Base-by-base conservation (phyloP, 2,888 invertebrate species). In the Spisula subtruncata region DNA sequence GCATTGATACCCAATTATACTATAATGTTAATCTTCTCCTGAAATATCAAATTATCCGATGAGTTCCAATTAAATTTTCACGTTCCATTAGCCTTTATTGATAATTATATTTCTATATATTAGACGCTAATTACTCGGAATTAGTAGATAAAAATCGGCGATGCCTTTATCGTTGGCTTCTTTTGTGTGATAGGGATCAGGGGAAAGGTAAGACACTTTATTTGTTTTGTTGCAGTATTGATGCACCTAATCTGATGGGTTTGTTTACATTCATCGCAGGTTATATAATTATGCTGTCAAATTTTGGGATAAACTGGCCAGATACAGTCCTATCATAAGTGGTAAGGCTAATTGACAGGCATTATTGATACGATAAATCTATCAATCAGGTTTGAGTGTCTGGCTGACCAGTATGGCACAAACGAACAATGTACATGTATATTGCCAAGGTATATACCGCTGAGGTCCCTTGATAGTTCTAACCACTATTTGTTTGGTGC, bases 41-140 rank as follows among this genome's bases (percentile, higher is more conserved):
- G 16, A 75, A 35, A 32, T 32, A 75, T 75, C 75, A 75, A 75
- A 75, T 85, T 79, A 29, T 51, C 14, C 46, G 60, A 35, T n/a
- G 46, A 46, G 83, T 80, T 56, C 83, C 83, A 79, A 83, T 83
- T 87, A 79, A 54, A 81, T 66, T n/a, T 83, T 86, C 86, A 89
- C 66, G 84, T 79, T 75, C 83, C 83, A 89, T 89, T 89, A 86
- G 84, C 86, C 86, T 29, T 46, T 46, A 56, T 83, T 80, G 84
- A 83, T 89, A 89, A 89, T 89, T 84, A 86, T 83, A 83, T 51
- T 80, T 32, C 81, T 51, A 80, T 51, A 81, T 81, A 75, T 79
- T 75, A 48, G 60, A 82, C 86, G 32, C 14, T 35, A 75, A 75
- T 75, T 66, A 66, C 12, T 4, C 20, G 25, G n/a, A 66, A 60